Conservation (phyloP, 2,113 vertebrate genomes). For the Austrofundulus limnaeus region DNA sequence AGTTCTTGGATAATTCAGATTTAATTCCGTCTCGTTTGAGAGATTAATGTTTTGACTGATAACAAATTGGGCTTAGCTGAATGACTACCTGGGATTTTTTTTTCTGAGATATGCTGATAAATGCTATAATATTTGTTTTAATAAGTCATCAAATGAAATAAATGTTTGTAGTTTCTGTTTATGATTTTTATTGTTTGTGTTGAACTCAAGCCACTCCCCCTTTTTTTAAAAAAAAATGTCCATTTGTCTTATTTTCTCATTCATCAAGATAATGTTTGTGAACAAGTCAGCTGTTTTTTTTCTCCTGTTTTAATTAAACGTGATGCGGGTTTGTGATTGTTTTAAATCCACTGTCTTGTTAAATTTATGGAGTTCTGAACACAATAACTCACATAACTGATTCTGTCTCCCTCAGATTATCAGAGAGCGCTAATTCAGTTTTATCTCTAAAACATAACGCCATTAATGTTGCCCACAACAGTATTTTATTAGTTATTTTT, state of each 20-base stretch:
- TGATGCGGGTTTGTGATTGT: too few species aligned
- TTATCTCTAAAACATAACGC: too few species aligned
- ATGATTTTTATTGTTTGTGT: constrained; percentile 1
- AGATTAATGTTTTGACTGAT: constrained; percentile 51
- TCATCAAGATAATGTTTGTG: neutral
- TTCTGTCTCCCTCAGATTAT: too few species aligned
- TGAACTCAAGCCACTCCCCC: neutral
- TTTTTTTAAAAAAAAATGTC: too few species aligned
- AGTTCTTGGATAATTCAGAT: constrained; percentile 45
- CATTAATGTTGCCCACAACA: too few species aligned
- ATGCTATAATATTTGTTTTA: constrained; percentile 10
- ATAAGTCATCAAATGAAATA: constrained; percentile 17
- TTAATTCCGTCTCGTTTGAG: constrained; percentile 48
- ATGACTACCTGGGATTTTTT: constrained; percentile 32
- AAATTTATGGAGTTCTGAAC: too few species aligned
- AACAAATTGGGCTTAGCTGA: constrained; percentile 29
- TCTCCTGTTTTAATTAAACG: too few species aligned
- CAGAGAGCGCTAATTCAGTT: too few species aligned
- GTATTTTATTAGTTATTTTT: too few species aligned
- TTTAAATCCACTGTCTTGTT: too few species aligned
- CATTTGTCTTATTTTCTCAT: neutral
- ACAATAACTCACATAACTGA: too few species aligned
- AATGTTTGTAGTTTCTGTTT: constrained; percentile 17
- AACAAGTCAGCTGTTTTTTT: too few species aligned
- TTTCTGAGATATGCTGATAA: neutral